Evolutionary conservation across 2,797 vertebrate genomes (phyloP), one percentile per base, ranked within the genome.

Genomic region (Enoplosus armatus): DNA sequence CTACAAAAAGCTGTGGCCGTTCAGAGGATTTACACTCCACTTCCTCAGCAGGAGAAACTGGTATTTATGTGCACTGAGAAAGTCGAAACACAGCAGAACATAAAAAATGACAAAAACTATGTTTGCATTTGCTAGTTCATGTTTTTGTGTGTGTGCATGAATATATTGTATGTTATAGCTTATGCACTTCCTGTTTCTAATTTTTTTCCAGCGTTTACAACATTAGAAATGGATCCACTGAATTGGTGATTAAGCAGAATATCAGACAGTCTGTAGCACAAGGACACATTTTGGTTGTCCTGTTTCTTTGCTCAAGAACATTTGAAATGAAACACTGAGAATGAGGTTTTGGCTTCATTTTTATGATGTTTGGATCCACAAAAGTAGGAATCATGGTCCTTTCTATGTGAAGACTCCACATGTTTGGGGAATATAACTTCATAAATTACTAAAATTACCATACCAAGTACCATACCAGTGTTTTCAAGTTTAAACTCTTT

Each of bases 1-100:
- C 51, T 26, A 43, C 6, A 29, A 39, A 8, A 51, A 22, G 39
- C 43, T 15, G 58, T 1, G 29, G 53, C 65, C n/a, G n/a, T 33
- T n/a, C 33, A 6, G 58, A 37, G 37, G 62, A 56, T 71, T 69
- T 53, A 65, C 56, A 18, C n/a, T 41, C 14, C 14, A 29, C 54
- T n/a, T 29, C 45, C 24, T 33, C 39, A 51, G 53, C 58, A 37
- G 31, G 9, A 78, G 1, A 22, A 69, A 39, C n/a, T 15, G 29
- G 3, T 64, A 80, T 66, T 71, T 56, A 47, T 22, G 31, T 29
- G 27, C 41, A 1, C 20, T 2, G 22, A n/a, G 29, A 55, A 54
- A 35, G 24, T 43, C 14, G 12, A 26, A 67, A 74, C 1, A 12
- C 27, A 58, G 27, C 51, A 12, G 27, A 41, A 58, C n/a, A 56